Conservation (phyloP, 2,113 vertebrate species). For the Vulpes vulpes region DNA sequence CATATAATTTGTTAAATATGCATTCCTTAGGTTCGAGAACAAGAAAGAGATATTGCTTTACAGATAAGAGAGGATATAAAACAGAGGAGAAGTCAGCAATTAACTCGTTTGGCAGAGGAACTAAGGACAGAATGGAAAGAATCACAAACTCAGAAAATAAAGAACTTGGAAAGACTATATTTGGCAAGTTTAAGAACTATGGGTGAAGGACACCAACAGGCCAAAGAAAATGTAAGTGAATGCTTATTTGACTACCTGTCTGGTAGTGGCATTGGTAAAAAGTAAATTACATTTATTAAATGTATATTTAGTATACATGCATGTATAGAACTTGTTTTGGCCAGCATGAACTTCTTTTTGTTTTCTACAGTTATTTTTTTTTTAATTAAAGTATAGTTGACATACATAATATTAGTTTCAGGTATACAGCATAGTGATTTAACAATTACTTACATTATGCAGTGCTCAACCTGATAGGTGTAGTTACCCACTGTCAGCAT, state of each 20-base stretch:
- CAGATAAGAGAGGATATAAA: conserved; percentile 93
- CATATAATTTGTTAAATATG: conserved; percentile 42
- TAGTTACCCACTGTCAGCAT: background rate
- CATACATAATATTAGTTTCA: background rate
- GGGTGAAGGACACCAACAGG: conserved; percentile 93
- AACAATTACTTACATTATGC: background rate
- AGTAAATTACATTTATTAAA: background rate
- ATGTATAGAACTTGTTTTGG: background rate
- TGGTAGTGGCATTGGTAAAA: background rate
- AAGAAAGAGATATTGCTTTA: conserved; percentile 92
- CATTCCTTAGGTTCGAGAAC: conserved; percentile 93
- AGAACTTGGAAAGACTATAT: conserved; percentile 90
- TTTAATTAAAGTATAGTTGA: background rate
- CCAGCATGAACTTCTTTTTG: background rate
- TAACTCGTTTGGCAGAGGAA: conserved; percentile 89
- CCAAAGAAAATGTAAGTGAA: conserved; percentile 93
- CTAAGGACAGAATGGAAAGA: conserved; percentile 92
- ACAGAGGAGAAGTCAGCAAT: conserved; percentile 88
- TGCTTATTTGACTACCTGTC: background rate
- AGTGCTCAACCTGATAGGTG: background rate
- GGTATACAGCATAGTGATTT: background rate
- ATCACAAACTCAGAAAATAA: conserved; percentile 90
- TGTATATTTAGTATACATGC: background rate
- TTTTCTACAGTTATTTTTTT: background rate
- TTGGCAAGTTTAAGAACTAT: conserved; percentile 90